Evolutionary conservation across 2,113 vertebrate genomes (phyloP).

Genomic region (Tachuris rubrigastra): DNA sequence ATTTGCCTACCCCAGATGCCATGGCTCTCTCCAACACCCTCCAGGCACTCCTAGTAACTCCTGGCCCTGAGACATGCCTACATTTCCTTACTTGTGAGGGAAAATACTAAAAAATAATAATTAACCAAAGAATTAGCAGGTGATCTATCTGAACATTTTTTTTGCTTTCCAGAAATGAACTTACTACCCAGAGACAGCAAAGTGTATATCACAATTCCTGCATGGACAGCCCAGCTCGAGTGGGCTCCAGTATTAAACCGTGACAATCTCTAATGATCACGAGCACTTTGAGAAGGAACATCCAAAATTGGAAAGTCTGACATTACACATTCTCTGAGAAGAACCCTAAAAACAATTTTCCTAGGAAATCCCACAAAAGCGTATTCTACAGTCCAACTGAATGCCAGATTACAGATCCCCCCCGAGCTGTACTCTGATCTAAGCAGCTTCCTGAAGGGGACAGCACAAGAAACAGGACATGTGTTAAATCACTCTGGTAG

Average conservation of each 20-base stretch:
- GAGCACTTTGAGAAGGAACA: neutral
- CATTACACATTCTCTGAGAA: neutral
- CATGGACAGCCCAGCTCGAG: neutral
- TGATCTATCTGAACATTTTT: neutral
- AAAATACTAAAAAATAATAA: neutral
- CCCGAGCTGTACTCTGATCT: neutral
- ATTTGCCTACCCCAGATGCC: neutral
- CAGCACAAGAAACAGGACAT: neutral
- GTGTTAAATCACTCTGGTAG: neutral
- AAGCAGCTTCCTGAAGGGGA: neutral
- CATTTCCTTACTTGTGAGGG: neutral
- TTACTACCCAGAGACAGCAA: neutral
- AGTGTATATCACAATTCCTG: neutral
- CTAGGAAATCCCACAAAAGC: neutral
- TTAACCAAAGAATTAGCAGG: neutral
- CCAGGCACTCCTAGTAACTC: neutral
- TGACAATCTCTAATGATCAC: neutral
- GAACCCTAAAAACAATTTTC: neutral
- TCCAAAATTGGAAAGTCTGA: neutral
- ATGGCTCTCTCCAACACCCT: neutral
- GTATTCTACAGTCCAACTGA: neutral
- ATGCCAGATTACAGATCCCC: neutral
- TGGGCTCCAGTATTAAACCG: accelerated
- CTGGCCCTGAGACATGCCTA: neutral
- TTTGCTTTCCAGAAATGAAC: neutral